Percentiles rank a stretch among this genome's conserved stretches.
Evolutionary conservation across 2,888 invertebrate genomes (phyloP).

Genomic region (Andrena bucephala): DNA sequence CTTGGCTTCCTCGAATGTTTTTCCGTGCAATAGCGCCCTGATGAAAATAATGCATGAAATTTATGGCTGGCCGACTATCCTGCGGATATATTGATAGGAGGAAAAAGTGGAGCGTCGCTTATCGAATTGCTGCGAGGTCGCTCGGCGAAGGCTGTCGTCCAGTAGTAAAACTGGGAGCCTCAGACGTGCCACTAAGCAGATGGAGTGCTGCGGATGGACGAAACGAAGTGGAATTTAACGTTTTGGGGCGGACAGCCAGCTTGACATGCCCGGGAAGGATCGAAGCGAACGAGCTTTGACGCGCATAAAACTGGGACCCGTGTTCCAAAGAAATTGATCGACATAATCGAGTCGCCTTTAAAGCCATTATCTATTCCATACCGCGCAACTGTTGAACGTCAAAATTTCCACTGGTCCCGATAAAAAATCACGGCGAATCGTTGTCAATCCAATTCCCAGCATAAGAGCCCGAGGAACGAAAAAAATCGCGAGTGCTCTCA

Average conservation of each 20-base stretch:
- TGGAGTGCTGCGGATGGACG: slow-evolving; percentile 4
- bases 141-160: slow-evolving; percentile 10
- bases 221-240: slow-evolving; percentile 47
- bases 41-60: slow-evolving; percentile 38
- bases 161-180: slow-evolving; percentile 38
- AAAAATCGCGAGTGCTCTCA: not conserved
- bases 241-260: not conserved
- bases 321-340: not conserved
- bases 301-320: not conserved
- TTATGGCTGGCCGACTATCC: slow-evolving; percentile 3
- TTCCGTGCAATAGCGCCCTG: slow-evolving; percentile 2
- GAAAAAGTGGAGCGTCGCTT: slow-evolving; percentile 35
- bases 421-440: not conserved
- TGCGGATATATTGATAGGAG: slow-evolving; percentile 23
- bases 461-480: not conserved
- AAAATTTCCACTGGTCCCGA: not conserved
- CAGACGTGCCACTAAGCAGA: slow-evolving; percentile 39
- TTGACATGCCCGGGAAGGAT: slow-evolving; percentile 3
- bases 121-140: slow-evolving; percentile 39
- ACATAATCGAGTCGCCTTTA: not conserved
- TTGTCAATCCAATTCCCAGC: not conserved
- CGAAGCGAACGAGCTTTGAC: not conserved
- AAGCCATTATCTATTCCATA: not conserved
- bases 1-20: not conserved
- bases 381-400: not conserved